Base-by-base conservation (phyloP, 2,797 vertebrate species). In the Mormyrus hasselquistii region DNA sequence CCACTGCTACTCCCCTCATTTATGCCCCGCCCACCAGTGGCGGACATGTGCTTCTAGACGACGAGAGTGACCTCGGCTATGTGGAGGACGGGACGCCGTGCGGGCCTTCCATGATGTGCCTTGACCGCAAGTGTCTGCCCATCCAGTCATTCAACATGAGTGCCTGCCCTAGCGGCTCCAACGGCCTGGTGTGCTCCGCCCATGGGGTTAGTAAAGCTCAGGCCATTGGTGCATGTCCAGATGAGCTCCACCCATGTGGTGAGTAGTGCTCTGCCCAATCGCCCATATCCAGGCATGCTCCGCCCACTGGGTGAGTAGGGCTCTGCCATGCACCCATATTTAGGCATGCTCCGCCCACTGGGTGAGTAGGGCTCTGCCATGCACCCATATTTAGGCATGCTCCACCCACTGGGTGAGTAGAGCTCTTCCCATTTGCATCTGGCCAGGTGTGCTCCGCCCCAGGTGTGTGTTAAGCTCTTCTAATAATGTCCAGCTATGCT, bases 91-190 rank as follows among this genome's bases (percentile, higher is more conserved):
- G 97, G 91, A 95, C 96, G 1, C 97, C 96, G 0, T 97, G 97
- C 91, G 97, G 97, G 90, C 97, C 97, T 82, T 96, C 96, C 38
- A 97, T 97, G 97, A 97, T 97, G 96, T 97, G 97, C 94, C 95
- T 97, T 95, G 97, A 97, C 92, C 95, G 96, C 91, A 97, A 96
- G 92, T 97, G 97, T 94, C 94, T 97, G 86, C 96, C 96, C 90
- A 97, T 97, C 94, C 96, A 96, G 91, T 97, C 96, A 90, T 93
- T 97, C 89, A 97, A 97, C 91, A 96, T 97, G 92, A 97, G 96
- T 92, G 96, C 95, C 92, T 97, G 97, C 91, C 96, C 97, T 29
- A 92, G 95, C 1, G 97, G 96, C 90, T 96, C 96, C 59, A 94
- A 95, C 90, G 96, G 95, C 92, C 97, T 96, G 94, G 94, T 97